A percentile compares a stretch with the other conserved stretches of the same genome.
phyloP scores from a whole-genome alignment of 2,888 invertebrate species.

The Dolomedes plantarius region DNA sequence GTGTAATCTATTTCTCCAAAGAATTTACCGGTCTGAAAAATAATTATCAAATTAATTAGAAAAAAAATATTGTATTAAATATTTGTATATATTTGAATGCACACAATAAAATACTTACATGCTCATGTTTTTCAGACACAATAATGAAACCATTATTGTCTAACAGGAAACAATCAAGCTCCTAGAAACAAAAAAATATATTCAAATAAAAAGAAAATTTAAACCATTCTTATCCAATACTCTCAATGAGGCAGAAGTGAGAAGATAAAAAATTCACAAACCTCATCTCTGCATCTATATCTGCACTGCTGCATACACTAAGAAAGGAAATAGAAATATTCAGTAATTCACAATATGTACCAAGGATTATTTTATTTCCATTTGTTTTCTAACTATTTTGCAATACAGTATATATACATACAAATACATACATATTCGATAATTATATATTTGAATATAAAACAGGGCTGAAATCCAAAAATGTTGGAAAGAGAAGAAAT shows the following conservation, averaged over 20 bases:
- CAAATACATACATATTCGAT: too few species aligned
- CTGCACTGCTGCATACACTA: constrained; percentile 71
- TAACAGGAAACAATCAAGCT: constrained; percentile 90
- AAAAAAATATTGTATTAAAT: neutral
- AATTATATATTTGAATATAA: too few species aligned
- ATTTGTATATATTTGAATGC: neutral
- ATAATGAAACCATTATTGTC: constrained; percentile 97
- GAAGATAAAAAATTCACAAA: constrained; percentile 13
- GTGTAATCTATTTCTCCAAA: constrained; percentile 96
- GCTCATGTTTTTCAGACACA: constrained; percentile 88
- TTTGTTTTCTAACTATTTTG: too few species aligned
- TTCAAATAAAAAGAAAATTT: neutral
- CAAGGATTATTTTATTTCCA: too few species aligned
- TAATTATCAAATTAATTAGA: neutral
- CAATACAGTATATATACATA: too few species aligned
- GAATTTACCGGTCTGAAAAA: constrained; percentile 83
- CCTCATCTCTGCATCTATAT: constrained; percentile 72
- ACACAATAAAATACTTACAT: constrained; percentile 77
- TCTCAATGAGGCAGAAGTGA: too few species aligned
- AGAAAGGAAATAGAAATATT: constrained; percentile 16
- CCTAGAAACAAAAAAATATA: constrained; percentile 21
- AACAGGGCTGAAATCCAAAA: too few species aligned
- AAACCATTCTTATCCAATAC: neutral
- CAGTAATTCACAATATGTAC: too few species aligned
- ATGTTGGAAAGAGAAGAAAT: too few species aligned